Evolutionary conservation across 37 sponge, comb jelly and placozoan genomes (phyloP).

Genomic region (Hormiphora californensis): DNA sequence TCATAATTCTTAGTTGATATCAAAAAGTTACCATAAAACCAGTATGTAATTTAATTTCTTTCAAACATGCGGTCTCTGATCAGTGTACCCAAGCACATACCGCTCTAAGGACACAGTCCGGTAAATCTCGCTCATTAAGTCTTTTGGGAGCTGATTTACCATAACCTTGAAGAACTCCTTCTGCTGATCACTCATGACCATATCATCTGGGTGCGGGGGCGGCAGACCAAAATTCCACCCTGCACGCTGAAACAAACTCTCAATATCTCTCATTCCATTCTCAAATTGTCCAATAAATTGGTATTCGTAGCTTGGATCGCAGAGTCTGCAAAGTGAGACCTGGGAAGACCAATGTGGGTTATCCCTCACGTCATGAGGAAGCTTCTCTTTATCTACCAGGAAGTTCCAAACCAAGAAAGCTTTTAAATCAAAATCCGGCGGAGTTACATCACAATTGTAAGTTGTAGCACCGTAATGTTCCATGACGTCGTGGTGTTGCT

Average conservation of each 20-base stretch:
- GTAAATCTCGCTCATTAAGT: neutral
- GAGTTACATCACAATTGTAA: neutral
- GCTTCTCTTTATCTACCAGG: neutral
- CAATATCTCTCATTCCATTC: neutral
- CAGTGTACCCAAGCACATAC: conserved; percentile 12
- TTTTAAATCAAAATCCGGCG: neutral
- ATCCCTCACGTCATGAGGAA: neutral
- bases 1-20: too few species aligned
- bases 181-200: neutral
- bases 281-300: conserved; percentile 21
- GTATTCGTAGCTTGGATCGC: neutral
- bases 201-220: neutral
- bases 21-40: too few species aligned
- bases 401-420: neutral
- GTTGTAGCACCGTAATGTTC: neutral
- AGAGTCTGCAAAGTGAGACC: neutral
- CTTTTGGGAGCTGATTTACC: neutral
- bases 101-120: neutral
- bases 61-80: neutral
- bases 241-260: neutral
- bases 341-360: neutral
- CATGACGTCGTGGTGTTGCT: neutral
- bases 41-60: too few species aligned
- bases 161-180: neutral
- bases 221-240: conserved; percentile 17